These are phyloP conservation scores for Amphipoea oculea DNA, from an alignment of 2,888 invertebrate species.

Conservation along the genomic window DNA sequence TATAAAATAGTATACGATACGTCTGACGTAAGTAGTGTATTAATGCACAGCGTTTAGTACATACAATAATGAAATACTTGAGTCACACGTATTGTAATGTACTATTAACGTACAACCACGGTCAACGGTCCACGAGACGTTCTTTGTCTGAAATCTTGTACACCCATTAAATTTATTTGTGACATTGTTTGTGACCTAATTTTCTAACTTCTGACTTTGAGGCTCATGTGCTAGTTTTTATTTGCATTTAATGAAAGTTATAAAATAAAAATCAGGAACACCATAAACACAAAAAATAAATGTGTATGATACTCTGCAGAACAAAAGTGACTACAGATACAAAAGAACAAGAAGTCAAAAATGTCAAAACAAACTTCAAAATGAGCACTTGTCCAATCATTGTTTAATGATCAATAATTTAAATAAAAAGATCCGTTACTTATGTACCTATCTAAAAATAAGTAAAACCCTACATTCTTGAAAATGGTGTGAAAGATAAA, in stretches of 20 bases:
- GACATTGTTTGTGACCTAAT: too few species aligned
- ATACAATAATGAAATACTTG: too few species aligned
- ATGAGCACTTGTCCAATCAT: background rate
- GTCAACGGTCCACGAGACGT: too few species aligned
- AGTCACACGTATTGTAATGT: too few species aligned
- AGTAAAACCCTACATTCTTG: background rate
- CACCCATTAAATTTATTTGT: too few species aligned
- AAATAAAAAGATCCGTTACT: background rate
- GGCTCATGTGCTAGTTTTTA: background rate
- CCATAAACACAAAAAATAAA: background rate
- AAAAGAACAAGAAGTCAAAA: background rate
- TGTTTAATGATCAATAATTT: background rate
- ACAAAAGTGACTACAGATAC: background rate
- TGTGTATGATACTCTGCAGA: conserved; percentile 1
- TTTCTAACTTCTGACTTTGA: too few species aligned
- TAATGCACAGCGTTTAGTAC: too few species aligned
- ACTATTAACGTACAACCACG: too few species aligned
- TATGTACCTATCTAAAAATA: background rate
- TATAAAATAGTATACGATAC: too few species aligned
- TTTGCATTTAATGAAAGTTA: background rate
- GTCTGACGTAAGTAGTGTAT: too few species aligned
- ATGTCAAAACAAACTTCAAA: conserved; percentile 18
- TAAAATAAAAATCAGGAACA: too few species aligned
- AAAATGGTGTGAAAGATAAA: background rate
- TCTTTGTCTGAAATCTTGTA: too few species aligned